Conservation (phyloP, 1,140 invertebrate genomes). For the Lysiphlebus fabarum region DNA sequence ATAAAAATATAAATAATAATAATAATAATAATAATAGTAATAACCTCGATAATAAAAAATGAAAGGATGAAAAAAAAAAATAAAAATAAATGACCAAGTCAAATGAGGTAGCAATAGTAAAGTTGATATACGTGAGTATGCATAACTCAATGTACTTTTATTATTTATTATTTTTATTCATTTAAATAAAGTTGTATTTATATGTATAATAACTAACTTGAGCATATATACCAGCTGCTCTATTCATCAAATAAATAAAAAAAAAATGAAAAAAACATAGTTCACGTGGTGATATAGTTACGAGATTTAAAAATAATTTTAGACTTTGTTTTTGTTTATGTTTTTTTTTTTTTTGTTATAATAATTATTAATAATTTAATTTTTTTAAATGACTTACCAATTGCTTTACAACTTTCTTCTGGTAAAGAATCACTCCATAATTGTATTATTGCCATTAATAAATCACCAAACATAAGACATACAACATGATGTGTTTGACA, state of each 20-base stretch:
- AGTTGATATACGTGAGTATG: no score
- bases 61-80: no score
- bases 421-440: slow-evolving; percentile 60
- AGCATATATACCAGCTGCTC: background rate
- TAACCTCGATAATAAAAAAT: no score
- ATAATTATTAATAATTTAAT: background rate
- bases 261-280: background rate
- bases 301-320: background rate
- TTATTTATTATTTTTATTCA: no score
- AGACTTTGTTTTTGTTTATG: background rate
- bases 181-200: no score
- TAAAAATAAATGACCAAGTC: no score
- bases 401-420: slow-evolving; percentile 59
- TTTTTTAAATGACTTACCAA: slow-evolving; percentile 60
- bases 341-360: background rate
- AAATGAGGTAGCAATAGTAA: no score
- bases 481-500: slow-evolving; percentile 80
- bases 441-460: slow-evolving; percentile 72
- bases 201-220: no score
- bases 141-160: no score
- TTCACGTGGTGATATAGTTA: background rate
- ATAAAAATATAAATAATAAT: no score
- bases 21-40: no score
- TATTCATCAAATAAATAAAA: background rate
- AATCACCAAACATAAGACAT: slow-evolving; percentile 73